Percentiles rank a stretch among this genome's conserved stretches.
phyloP scores from a whole-genome alignment of 2,888 invertebrate species.

The Synergus laeviventris region DNA sequence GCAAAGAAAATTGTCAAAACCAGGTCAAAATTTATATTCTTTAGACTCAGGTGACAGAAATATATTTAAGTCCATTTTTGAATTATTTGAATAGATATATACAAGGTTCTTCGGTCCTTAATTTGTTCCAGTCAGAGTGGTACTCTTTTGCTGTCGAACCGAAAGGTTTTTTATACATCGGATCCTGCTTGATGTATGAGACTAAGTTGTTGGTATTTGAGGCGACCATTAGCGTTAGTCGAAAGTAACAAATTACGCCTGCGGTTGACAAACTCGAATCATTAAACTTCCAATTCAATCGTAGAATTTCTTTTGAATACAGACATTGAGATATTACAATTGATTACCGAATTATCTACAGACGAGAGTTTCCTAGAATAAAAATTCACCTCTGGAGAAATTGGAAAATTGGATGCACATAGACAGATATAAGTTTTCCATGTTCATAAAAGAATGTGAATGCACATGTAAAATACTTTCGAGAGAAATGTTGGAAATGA shows the following conservation, averaged over 20 bases:
- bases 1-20: no score
- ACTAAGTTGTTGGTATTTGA: conserved; percentile 47
- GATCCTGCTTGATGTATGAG: conserved; percentile 29
- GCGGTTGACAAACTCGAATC: conserved; percentile 51
- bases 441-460: neutral
- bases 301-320: conserved; percentile 49
- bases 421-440: no score
- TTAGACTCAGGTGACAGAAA: no score
- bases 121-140: conserved; percentile 49
- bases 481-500: neutral
- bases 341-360: neutral
- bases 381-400: no score
- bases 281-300: conserved; percentile 59
- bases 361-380: no score
- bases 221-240: conserved; percentile 45
- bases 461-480: neutral
- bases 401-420: no score
- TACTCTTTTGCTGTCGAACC: conserved; percentile 39
- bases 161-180: conserved; percentile 40
- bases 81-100: neutral
- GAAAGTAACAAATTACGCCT: conserved; percentile 54
- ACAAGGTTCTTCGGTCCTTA: conserved; percentile 41
- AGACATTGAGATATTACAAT: conserved; percentile 43
- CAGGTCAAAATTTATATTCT: no score
- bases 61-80: neutral